Evolutionary conservation across 2,888 invertebrate species (phyloP).

Genomic region (Pyrochroa serraticornis): DNA sequence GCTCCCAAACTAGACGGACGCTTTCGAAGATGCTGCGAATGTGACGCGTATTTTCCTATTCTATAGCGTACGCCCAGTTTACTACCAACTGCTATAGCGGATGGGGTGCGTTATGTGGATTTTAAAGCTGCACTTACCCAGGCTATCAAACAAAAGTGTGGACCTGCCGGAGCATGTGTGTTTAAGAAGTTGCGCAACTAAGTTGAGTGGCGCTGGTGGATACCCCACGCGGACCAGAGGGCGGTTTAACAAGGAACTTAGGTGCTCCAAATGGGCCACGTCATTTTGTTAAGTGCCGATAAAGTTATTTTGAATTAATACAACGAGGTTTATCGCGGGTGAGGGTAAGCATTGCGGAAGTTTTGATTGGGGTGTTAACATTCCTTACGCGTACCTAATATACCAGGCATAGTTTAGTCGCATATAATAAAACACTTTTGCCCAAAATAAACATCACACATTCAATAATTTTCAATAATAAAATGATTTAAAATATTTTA

Average conservation of each 20-base stretch:
- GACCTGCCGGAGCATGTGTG: slow-evolving; percentile 3
- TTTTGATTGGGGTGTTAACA: slow-evolving; percentile 32
- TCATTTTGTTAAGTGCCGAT: slow-evolving; percentile 36
- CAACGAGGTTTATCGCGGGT: slow-evolving; percentile 30
- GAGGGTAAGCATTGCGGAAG: slow-evolving; percentile 29
- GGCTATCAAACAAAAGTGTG: slow-evolving; percentile 21
- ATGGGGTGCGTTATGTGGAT: slow-evolving; percentile 19
- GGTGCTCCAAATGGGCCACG: slow-evolving; percentile 32
- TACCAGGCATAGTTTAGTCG: no score
- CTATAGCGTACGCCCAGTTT: slow-evolving; percentile 10
- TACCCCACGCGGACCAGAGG: slow-evolving; percentile 9
- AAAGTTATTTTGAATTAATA: slow-evolving; percentile 38
- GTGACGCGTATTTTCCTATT: slow-evolving; percentile 1
- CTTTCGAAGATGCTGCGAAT: slow-evolving; percentile 4
- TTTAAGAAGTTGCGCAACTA: slow-evolving; percentile 17
- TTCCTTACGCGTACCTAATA: slow-evolving; percentile 5
- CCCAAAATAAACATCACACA: no score
- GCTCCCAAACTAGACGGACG: slow-evolving; percentile 17
- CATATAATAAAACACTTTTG: no score
- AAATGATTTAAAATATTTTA: no score
- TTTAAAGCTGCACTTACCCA: slow-evolving; percentile 26
- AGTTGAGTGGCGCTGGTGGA: slow-evolving; percentile 10
- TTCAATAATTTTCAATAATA: no score
- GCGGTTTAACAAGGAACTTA: slow-evolving; percentile 27
- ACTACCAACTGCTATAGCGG: slow-evolving; percentile 1